Evolutionary conservation across 1,140 invertebrate species (phyloP).

Genomic region (Cotesia chilonis): DNA sequence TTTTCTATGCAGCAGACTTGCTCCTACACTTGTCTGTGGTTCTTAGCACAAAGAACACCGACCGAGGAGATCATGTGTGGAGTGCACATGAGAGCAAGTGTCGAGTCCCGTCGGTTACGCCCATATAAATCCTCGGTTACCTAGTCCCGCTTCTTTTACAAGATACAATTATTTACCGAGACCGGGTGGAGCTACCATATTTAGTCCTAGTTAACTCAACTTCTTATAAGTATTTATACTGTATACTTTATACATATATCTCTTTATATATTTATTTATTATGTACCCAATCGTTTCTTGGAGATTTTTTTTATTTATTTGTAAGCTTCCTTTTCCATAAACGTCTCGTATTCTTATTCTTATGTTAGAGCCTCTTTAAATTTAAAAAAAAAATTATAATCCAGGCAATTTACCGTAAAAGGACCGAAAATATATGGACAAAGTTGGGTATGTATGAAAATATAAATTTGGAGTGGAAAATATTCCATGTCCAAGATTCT

Average conservation of each 20-base stretch:
- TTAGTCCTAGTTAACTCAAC: constrained; percentile 52
- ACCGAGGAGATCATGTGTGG: constrained; percentile 14
- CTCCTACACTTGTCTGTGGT: background rate
- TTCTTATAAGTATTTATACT: background rate
- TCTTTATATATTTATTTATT: too few species aligned
- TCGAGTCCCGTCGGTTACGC: constrained; percentile 54
- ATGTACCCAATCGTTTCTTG: too few species aligned
- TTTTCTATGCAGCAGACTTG: too few species aligned
- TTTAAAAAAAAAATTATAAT: background rate
- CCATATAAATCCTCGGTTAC: constrained; percentile 57
- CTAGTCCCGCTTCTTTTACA: constrained; percentile 47
- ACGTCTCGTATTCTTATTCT: background rate
- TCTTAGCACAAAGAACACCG: constrained; percentile 3
- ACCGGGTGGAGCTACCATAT: constrained; percentile 48
- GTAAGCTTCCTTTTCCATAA: constrained; percentile 3
- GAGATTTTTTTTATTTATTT: background rate
- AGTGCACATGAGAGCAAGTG: constrained; percentile 46
- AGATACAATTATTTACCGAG: constrained; percentile 60
- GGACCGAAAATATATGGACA: too few species aligned
- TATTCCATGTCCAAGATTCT: too few species aligned
- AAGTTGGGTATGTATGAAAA: too few species aligned
- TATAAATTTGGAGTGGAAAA: too few species aligned
- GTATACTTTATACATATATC: too few species aligned
- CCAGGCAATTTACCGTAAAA: too few species aligned
- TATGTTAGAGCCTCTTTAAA: too few species aligned